These are phyloP conservation scores for Hemitrygon akajei DNA, from an alignment of 2,797 vertebrate species.

Conservation along the genomic window DNA sequence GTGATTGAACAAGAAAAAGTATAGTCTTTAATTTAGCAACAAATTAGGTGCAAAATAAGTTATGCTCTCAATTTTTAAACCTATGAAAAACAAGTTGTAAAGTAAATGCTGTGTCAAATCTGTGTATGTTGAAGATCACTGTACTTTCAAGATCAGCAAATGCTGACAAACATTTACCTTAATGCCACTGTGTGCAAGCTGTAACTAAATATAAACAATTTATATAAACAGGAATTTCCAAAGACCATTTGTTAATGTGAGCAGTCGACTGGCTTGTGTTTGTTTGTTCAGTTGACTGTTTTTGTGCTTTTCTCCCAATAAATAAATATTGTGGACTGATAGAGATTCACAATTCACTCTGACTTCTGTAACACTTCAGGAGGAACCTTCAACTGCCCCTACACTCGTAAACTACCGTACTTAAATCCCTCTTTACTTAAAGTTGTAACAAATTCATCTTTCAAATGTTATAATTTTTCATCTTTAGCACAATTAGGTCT, in stretches of 20 bases:
- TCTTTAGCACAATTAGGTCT: background rate
- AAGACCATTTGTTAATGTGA: background rate
- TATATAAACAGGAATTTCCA: background rate
- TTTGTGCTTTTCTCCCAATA: background rate
- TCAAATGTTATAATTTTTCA: background rate
- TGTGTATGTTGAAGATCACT: background rate
- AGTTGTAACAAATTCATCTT: background rate
- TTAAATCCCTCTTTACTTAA: background rate
- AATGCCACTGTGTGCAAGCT: background rate
- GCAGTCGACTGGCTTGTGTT: background rate
- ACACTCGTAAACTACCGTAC: background rate
- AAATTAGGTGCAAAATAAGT: background rate
- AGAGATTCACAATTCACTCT: background rate
- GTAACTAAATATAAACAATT: background rate
- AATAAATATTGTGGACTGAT: too few species aligned
- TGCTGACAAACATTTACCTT: background rate
- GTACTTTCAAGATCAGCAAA: background rate
- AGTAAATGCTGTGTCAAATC: too few species aligned
- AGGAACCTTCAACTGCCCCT: background rate
- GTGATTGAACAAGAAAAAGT: background rate
- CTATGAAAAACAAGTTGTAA: too few species aligned
- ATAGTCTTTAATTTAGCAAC: background rate
- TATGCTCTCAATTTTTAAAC: too few species aligned
- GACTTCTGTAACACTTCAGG: background rate
- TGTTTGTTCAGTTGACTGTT: too few species aligned